A percentile compares a stretch with the other conserved stretches of the same genome.
Conservation (phyloP, 1,140 invertebrate species). For the Protaetia brevitarsis region DNA sequence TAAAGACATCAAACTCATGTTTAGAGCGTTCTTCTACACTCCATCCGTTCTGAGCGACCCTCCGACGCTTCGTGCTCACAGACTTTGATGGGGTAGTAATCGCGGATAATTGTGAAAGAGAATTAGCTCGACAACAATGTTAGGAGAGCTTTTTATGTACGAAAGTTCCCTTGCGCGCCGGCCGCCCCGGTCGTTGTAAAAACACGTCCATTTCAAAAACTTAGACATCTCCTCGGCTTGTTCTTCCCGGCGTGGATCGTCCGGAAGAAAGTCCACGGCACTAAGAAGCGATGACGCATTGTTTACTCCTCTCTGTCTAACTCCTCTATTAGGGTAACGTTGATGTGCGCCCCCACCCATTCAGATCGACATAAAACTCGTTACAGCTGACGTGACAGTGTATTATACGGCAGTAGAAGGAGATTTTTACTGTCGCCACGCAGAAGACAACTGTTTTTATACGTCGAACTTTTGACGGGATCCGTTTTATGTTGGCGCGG, state of each 20-base stretch:
- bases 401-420: slow-evolving; percentile 30
- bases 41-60: slow-evolving; percentile 18
- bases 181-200: neutral
- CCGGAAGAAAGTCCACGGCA: slow-evolving; percentile 3
- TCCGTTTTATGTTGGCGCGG: slow-evolving; percentile 28
- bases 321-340: slow-evolving; percentile 7
- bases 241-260: neutral
- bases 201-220: slow-evolving; percentile 3
- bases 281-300: neutral
- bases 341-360: slow-evolving; percentile 17
- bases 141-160: slow-evolving; percentile 42
- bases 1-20: slow-evolving; percentile 39
- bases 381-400: slow-evolving; percentile 32
- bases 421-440: slow-evolving; percentile 31
- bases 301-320: slow-evolving; percentile 18
- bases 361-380: slow-evolving; percentile 22
- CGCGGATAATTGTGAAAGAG: slow-evolving; percentile 43
- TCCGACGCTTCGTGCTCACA: too few relatives aligned
- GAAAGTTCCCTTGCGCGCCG: slow-evolving; percentile 35
- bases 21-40: slow-evolving; percentile 22
- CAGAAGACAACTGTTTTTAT: slow-evolving; percentile 37
- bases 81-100: slow-evolving; percentile 42
- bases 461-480: slow-evolving; percentile 33
- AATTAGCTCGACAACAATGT: slow-evolving; percentile 45
- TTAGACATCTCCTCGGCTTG: slow-evolving; percentile 39